A percentile compares a stretch with the other conserved stretches of the same genome.
phyloP scores from a whole-genome alignment of 2,888 invertebrate genomes.

The Labia minor region DNA sequence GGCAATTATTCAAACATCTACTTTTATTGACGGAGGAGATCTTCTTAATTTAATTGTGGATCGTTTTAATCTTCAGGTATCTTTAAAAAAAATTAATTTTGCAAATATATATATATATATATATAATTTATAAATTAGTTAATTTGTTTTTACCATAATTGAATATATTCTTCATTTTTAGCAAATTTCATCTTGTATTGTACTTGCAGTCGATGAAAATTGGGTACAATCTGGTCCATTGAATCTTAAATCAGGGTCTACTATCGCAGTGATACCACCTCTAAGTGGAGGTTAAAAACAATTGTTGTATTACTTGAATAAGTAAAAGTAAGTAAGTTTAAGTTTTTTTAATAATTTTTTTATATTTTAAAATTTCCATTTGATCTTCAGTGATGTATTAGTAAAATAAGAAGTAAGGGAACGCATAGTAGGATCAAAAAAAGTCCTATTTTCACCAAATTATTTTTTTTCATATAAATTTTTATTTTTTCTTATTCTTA shows the following conservation, averaged over 20 bases:
- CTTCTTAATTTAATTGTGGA: constrained; percentile 51
- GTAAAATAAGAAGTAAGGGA: too few relatives aligned
- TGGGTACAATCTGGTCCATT: constrained; percentile 49
- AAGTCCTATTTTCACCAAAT: too few relatives aligned
- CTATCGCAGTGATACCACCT: constrained; percentile 84
- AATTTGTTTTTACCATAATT: background rate
- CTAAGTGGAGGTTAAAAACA: constrained; percentile 70
- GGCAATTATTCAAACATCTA: constrained; percentile 20
- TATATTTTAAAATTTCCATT: too few relatives aligned
- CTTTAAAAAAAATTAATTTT: too few relatives aligned
- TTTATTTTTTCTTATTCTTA: too few relatives aligned
- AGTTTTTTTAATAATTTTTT: too few relatives aligned
- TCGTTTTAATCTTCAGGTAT: constrained; percentile 51
- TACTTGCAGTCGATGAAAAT: constrained; percentile 74
- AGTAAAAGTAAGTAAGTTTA: too few relatives aligned
- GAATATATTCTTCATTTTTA: background rate
- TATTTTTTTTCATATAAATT: too few relatives aligned
- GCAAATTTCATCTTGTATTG: constrained; percentile 41
- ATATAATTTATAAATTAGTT: constrained; percentile 31
- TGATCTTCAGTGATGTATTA: too few relatives aligned
- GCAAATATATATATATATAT: too few relatives aligned
- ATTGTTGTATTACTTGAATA: too few relatives aligned
- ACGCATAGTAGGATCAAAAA: too few relatives aligned
- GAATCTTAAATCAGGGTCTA: constrained; percentile 38
- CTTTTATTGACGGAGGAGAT: constrained; percentile 43